A percentile compares a stretch with the other conserved stretches of the same genome.
phyloP scores from a whole-genome alignment of 2,797 vertebrate species.

The Vultur gryphus region DNA sequence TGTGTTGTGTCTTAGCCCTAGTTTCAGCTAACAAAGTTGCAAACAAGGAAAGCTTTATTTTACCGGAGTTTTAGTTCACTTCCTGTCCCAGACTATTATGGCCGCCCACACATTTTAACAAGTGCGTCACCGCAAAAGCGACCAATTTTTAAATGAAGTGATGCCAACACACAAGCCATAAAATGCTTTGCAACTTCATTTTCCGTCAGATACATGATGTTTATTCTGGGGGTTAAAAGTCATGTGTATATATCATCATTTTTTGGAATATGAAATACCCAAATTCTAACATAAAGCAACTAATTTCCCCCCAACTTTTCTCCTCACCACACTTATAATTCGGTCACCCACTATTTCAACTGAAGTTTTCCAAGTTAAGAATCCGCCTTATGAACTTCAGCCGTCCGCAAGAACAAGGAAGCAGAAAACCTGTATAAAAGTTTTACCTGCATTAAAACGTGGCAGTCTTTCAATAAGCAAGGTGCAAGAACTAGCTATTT shows the following conservation, averaged over 20 bases:
- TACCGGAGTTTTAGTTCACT: neutral
- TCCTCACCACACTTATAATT: neutral
- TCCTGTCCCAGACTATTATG: neutral
- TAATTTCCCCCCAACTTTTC: neutral
- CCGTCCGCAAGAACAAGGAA: neutral
- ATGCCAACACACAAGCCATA: neutral
- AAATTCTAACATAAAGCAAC: neutral
- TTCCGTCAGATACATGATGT: neutral
- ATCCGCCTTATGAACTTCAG: neutral
- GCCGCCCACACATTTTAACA: neutral
- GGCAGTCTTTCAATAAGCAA: neutral
- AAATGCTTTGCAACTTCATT: neutral
- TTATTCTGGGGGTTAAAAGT: neutral
- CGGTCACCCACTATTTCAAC: neutral
- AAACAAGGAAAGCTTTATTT: slow-evolving; percentile 44
- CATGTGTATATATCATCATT: rapidly evolving
- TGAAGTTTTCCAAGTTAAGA: neutral
- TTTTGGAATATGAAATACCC: neutral
- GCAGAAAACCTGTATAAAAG: neutral
- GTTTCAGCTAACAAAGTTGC: neutral
- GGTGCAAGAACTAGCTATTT: neutral
- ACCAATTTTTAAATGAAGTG: neutral
- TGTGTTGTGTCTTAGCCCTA: neutral
- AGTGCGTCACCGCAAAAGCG: neutral
- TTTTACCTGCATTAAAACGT: neutral